Conservation (phyloP, 1,140 invertebrate genomes). For the Sarcophaga peregrina region DNA sequence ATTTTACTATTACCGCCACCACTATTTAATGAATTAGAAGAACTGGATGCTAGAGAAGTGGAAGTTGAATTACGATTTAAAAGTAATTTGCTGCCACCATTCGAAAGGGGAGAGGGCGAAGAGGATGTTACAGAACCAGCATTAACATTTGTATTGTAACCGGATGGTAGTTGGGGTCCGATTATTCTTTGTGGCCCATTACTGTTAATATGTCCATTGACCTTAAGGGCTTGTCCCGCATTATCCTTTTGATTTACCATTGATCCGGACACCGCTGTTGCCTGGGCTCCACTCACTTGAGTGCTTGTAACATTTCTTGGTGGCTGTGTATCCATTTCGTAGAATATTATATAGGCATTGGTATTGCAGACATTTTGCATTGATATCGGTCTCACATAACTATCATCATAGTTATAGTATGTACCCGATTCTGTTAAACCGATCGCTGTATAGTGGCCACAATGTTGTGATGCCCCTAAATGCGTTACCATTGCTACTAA, state of each 20-base stretch:
- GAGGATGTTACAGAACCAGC: conserved; percentile 30
- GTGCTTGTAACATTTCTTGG: conserved; percentile 32
- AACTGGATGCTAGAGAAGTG: not conserved
- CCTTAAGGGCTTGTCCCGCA: not conserved
- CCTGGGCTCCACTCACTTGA: conserved; percentile 2
- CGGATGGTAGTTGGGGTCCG: conserved; percentile 58
- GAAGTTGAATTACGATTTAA: conserved; percentile 29
- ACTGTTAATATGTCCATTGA: conserved; percentile 32
- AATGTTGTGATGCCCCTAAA: conserved; percentile 92
- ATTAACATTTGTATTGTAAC: conserved; percentile 38
- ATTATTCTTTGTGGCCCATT: conserved; percentile 54
- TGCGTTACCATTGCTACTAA: conserved; percentile 95
- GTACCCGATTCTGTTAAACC: conserved; percentile 83
- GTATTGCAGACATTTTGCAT: conserved; percentile 80
- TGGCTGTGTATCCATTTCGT: conserved; percentile 73
- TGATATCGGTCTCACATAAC: conserved; percentile 78
- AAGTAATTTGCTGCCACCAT: conserved; percentile 36
- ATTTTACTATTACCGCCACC: conserved; percentile 42
- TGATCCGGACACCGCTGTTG: conserved; percentile 17
- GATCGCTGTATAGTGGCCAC: conserved; percentile 97
- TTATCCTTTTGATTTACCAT: conserved; percentile 50
- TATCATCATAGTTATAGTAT: conserved; percentile 86
- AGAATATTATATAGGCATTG: conserved; percentile 91
- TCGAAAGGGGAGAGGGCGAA: conserved; percentile 42
- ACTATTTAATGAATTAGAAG: not conserved